Base-by-base conservation (phyloP, 2,797 vertebrate species). In the Meda fulgida region DNA sequence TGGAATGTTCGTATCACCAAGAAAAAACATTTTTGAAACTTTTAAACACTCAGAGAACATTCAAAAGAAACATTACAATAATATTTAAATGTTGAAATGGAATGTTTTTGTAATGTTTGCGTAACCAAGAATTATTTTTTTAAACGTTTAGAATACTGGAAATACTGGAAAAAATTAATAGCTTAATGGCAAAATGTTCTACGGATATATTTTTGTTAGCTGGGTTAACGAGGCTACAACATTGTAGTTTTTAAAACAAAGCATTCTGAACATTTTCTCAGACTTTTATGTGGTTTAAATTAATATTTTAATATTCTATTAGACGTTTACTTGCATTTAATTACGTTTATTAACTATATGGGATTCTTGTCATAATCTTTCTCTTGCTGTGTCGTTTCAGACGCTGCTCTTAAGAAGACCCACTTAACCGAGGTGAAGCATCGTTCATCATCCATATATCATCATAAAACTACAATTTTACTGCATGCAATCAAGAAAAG, bases 341-440 rank as follows among this genome's bases (percentile, higher is more conserved):
- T 7, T 8, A 19, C 19, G 8, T 23, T 13, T 26, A 29, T 60
- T n/a, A 60, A 6, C 23, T 13, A 4, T 63, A 11, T 29, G 5
- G 58, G 5, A 26, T 63, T n/a, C 10, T 55, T 29, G n/a, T n/a
- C n/a, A n/a, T 66, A 34, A 4, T 78, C 43, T 71, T 16, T 70
- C 40, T 70, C 34, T 83, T 55, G 78, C 13, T 81, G 8, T 80
- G 29, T 88, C 78, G 23, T 87, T 88, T 73, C 85, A 91, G 91
- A 91, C 48, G 51, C 40, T 29, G 85, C 83, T 72, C 78, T 84
- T 65, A 91, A 87, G 84, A 91, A 91, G 87, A 78, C 75, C 80
- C 77, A 51, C 55, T 78, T 88, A 77, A 86, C 85, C 10, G 91
- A 91, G 91, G 91, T 91, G 67, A 87, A 78, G 63, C n/a, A 55